phyloP scores from a whole-genome alignment of 1,140 invertebrate species.

The Drosophila cardini region DNA sequence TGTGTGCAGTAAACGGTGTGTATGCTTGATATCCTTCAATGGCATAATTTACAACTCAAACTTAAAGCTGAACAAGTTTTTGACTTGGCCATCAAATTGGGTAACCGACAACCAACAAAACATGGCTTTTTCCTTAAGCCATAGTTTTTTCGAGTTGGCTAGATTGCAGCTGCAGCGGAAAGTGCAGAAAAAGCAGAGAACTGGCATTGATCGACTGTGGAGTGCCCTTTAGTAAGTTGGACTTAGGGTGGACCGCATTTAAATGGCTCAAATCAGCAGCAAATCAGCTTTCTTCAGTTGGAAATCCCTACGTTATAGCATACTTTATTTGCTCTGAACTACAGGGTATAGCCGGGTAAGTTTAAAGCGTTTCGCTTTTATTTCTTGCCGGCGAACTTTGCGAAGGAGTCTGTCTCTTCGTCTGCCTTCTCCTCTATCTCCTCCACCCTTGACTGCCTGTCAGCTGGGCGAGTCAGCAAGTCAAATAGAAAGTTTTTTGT shows the following conservation, averaged over 20 bases:
- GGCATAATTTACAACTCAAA: slow-evolving; percentile 72
- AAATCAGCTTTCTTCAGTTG: not conserved
- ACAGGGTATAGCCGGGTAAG: slow-evolving; percentile 44
- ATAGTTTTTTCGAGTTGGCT: not conserved
- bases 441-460: slow-evolving; percentile 1
- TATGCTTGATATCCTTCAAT: slow-evolving; percentile 63
- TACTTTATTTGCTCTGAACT: no score
- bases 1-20: slow-evolving; percentile 52
- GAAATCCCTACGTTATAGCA: no score
- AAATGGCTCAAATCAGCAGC: no score
- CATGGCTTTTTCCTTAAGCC: not conserved
- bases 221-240: slow-evolving; percentile 5
- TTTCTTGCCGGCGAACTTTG: slow-evolving; percentile 31
- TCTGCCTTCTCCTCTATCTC: not conserved
- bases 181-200: slow-evolving; percentile 22
- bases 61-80: slow-evolving; percentile 59
- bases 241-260: no score
- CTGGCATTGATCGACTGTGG: not conserved
- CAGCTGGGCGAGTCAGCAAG: slow-evolving; percentile 57
- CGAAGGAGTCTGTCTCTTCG: slow-evolving; percentile 7
- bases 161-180: slow-evolving; percentile 37
- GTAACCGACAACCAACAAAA: slow-evolving; percentile 33
- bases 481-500: slow-evolving; percentile 79
- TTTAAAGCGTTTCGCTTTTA: slow-evolving; percentile 56
- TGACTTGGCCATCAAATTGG: slow-evolving; percentile 51